Percentiles rank a stretch among this genome's conserved stretches.
phyloP scores from a whole-genome alignment of 2,797 vertebrate species.

The Megaceryle alcyon region DNA sequence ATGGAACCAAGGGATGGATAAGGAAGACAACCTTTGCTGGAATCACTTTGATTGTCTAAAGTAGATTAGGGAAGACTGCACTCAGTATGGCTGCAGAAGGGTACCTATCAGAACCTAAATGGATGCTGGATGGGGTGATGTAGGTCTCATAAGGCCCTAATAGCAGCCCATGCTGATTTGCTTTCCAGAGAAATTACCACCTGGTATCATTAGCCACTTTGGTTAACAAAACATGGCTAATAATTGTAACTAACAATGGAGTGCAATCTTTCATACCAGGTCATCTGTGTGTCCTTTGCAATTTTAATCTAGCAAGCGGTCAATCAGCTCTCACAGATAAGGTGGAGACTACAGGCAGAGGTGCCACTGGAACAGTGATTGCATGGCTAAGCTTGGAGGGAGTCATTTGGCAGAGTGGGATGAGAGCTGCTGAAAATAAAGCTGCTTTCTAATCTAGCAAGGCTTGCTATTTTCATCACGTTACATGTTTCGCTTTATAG shows the following conservation, averaged over 20 bases:
- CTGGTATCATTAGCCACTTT: neutral
- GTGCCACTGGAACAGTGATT: neutral
- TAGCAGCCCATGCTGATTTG: neutral
- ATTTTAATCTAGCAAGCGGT: neutral
- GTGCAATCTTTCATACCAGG: neutral
- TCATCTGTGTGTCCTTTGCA: neutral
- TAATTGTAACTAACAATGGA: neutral
- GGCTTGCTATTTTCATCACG: neutral
- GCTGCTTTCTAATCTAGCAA: neutral
- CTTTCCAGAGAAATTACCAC: neutral
- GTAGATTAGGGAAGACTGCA: neutral
- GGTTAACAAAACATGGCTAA: neutral
- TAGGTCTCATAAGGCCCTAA: neutral
- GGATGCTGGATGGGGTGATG: neutral
- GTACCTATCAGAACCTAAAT: neutral
- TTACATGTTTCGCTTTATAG: neutral
- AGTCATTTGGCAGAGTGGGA: neutral
- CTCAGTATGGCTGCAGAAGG: neutral
- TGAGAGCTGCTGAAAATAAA: neutral
- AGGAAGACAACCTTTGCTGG: neutral
- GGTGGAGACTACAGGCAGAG: neutral
- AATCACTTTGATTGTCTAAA: neutral
- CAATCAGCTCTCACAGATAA: neutral
- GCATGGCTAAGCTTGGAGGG: neutral
- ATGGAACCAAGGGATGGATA: neutral